Percentiles rank a stretch among this genome's conserved stretches.
phyloP scores from a whole-genome alignment of 2,113 vertebrate species.

The Hemicordylus capensis region DNA sequence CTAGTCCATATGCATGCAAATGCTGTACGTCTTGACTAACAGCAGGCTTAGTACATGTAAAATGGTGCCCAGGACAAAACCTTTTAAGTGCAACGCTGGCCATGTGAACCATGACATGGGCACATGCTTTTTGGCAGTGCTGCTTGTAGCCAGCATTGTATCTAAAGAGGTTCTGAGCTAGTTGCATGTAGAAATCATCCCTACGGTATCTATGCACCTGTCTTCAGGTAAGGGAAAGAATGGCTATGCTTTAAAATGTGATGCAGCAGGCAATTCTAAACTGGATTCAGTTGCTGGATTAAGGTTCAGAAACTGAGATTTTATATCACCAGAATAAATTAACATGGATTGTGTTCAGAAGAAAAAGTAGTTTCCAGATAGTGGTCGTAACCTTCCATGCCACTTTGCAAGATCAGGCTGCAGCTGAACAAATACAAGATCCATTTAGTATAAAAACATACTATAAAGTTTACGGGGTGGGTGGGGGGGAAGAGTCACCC shows the following conservation, averaged over 20 bases:
- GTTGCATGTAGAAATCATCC: background rate
- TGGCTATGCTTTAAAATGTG: background rate
- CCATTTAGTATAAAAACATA: slow-evolving; percentile 73
- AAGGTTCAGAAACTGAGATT: slow-evolving; percentile 2
- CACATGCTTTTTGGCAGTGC: background rate
- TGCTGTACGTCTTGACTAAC: background rate
- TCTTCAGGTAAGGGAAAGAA: background rate
- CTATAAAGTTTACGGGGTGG: slow-evolving; percentile 75
- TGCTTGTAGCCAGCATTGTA: background rate
- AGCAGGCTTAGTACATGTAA: background rate
- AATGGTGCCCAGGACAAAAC: background rate
- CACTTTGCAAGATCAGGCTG: slow-evolving; percentile 17
- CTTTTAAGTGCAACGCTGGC: background rate
- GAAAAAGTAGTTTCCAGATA: slow-evolving; percentile 53
- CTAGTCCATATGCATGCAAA: no score
- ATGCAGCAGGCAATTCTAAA: background rate
- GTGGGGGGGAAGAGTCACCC: slow-evolving; percentile 62
- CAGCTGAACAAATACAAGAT: slow-evolving; percentile 65
- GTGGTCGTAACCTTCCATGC: slow-evolving; percentile 35
- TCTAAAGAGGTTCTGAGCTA: background rate
- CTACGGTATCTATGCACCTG: background rate
- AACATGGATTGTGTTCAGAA: background rate
- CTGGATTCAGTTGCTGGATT: slow-evolving; percentile 11
- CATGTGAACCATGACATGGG: background rate
- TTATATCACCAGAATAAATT: slow-evolving; percentile 27